Base-by-base conservation (phyloP, 2,113 vertebrate genomes). In the Scomber japonicus region DNA sequence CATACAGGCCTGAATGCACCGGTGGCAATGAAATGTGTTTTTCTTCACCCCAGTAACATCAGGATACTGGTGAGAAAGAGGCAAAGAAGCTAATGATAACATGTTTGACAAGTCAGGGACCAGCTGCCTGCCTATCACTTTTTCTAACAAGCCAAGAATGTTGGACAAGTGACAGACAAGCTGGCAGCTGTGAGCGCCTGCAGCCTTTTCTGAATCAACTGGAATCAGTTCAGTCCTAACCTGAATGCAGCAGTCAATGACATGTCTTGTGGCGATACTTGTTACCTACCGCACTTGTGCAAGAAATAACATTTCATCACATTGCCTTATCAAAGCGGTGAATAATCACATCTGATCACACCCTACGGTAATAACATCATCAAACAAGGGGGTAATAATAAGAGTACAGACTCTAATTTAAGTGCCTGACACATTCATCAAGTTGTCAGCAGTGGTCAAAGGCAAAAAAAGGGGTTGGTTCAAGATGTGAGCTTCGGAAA, bases 51-150 rank as follows among this genome's bases (percentile, higher is more conserved):
- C 12, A 51, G 63, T 71, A 55, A 71, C 49, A 21, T 62, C 44
- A 65, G 45, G 24, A 24, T 27, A 53, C 61, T 65, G 46, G 69
- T 35, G 61, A 59, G 59, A 64, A 75, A 61, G 15, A 53, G 4
- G 24, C 15, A 82, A 81, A 79, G 53, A 77, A 51, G 46, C 11
- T 45, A 64, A 67, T 61, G 71, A 59, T 55, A 75, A 83, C 85
- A 83, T 82, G 70, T 86, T 70, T 83, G 77, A 85, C 77, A 88
- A 80, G 81, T 50, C 57, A 45, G 5, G 30, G 75, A 88, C 55
- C 80, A 87, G 80, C 73, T 86, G 82, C 30, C 75, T 72, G 81
- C 78, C 83, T 81, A 65, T 91, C 74, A 82, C 71, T 71, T 69
- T 69, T 35, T 30, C 27, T 64, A 5, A 6, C 48, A 31, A 53